Conservation (phyloP, 2,888 invertebrate species). For the Ditylenchus weischeri region DNA sequence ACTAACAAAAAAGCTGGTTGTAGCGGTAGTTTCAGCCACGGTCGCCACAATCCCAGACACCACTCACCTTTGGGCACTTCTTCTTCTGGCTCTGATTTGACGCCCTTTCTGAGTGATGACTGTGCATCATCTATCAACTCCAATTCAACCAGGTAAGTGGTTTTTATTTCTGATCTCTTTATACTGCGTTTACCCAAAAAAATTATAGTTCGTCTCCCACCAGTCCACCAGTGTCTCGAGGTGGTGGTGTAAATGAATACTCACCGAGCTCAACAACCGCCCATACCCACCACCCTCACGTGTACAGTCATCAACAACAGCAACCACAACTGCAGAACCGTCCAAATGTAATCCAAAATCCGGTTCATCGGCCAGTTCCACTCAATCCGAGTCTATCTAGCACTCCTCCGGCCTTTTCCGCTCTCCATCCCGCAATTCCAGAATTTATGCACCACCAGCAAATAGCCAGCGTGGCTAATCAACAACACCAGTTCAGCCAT, state of each 20-base stretch:
- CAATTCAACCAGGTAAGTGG: conserved; percentile 22
- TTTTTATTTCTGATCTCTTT: not conserved
- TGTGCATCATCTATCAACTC: conserved; percentile 24
- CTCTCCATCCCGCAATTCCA: not conserved
- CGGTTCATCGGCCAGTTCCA: conserved; percentile 50
- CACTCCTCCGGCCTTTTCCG: not conserved
- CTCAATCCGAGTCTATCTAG: conserved; percentile 23
- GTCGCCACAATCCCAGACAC: conserved; percentile 9
- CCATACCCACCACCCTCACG: not conserved
- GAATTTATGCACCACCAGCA: conserved; percentile 2
- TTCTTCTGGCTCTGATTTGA: conserved; percentile 26
- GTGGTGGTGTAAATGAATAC: not conserved
- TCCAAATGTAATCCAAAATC: conserved; percentile 53
- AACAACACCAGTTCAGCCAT: conserved; percentile 1
- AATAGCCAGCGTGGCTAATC: not conserved
- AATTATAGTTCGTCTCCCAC: conserved; percentile 27
- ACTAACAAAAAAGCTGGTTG: conserved; percentile 1
- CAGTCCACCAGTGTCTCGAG: conserved; percentile 22
- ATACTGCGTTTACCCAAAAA: not conserved
- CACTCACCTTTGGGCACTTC: conserved; percentile 34
- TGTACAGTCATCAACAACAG: not conserved
- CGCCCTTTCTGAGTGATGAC: conserved; percentile 27
- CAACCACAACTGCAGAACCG: conserved; percentile 22
- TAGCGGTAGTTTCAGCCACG: not conserved
- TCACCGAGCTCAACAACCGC: not conserved